phyloP scores from a whole-genome alignment of 2,113 vertebrate genomes.

The Nymphicus hollandicus region DNA sequence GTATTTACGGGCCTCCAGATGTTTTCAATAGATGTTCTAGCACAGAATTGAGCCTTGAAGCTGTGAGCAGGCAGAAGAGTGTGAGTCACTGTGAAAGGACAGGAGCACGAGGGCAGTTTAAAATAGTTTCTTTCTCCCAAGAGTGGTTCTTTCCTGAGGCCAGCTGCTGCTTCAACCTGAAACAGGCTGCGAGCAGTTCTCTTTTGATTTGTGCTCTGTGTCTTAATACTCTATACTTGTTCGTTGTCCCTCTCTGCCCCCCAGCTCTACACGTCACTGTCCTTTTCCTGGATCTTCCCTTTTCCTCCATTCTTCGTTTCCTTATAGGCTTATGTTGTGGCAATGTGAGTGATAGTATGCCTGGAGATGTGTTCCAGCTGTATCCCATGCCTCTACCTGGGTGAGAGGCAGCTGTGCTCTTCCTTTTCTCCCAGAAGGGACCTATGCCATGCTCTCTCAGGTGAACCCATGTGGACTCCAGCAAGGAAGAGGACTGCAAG shows the following conservation, averaged over 20 bases:
- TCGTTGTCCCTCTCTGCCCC: neutral
- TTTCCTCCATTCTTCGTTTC: neutral
- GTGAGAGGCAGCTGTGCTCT: neutral
- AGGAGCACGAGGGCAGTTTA: conserved; percentile 16
- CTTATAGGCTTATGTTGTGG: neutral
- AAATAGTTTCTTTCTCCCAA: conserved; percentile 38
- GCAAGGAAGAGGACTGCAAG: rapidly evolving
- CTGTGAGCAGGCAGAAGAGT: neutral
- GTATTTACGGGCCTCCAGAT: neutral
- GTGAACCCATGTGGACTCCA: neutral
- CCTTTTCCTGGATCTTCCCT: neutral
- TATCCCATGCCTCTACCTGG: neutral
- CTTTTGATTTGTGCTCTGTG: neutral
- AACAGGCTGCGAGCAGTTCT: neutral
- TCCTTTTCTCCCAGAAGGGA: neutral
- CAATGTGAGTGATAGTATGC: neutral
- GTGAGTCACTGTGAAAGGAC: conserved; percentile 30
- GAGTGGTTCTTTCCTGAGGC: neutral
- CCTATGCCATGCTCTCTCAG: neutral
- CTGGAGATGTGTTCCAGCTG: neutral
- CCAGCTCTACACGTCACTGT: neutral
- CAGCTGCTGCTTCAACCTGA: neutral
- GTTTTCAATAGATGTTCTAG: neutral
- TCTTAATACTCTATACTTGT: neutral
- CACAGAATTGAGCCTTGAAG: neutral